Evolutionary conservation across 2,888 invertebrate species (phyloP), one percentile per base, ranked within the genome.

Genomic region (Drepana falcataria): DNA sequence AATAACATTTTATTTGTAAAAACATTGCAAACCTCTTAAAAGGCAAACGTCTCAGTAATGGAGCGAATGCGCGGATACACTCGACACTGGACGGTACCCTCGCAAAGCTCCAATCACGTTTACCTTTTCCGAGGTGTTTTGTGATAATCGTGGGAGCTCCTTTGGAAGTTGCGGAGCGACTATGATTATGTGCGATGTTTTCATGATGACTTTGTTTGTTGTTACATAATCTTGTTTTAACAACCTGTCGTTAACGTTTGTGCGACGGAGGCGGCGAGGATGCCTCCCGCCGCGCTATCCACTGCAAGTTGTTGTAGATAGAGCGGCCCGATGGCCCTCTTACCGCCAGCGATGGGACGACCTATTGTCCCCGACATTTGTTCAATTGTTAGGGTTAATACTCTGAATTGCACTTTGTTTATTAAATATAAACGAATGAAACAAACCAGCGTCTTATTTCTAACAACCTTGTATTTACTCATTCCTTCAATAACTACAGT

Each of bases 371-470:
- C 79, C 73, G 76, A 82, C 68, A 87, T 87, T 87, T 89, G 87
- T 90, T 89, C 88, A 90, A 90, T 89, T 88, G 87, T 89, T 90
- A 90, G 84, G 86, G 85, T 85, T 89, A 89, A 89, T 80, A 79
- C 87, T 91, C 91, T 91, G 91, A 90, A 91, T 91, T 91, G 91
- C 91, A 91, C 83, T 90, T 91, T 91, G 87, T 91, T 91, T 91
- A 91, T 90, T 90, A 90, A 91, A 91, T 91, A 91, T 91, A 91
- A 91, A 91, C 86, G 86, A 91, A 90, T 88, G 84, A 89, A 88
- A 83, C 71, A 73, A 73, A 55, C 49, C 44, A 56, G 64, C 75
- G 70, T 85, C 81, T 83, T 71, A 66, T 76, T 78, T 70, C 48
- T 4, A 6, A 35, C 47, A 21, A 21, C 0, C 21, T 21, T 21